These are phyloP conservation scores for Pseudomyrmex cubaensis DNA, from an alignment of 1,140 invertebrate genomes.

Conservation along the genomic window DNA sequence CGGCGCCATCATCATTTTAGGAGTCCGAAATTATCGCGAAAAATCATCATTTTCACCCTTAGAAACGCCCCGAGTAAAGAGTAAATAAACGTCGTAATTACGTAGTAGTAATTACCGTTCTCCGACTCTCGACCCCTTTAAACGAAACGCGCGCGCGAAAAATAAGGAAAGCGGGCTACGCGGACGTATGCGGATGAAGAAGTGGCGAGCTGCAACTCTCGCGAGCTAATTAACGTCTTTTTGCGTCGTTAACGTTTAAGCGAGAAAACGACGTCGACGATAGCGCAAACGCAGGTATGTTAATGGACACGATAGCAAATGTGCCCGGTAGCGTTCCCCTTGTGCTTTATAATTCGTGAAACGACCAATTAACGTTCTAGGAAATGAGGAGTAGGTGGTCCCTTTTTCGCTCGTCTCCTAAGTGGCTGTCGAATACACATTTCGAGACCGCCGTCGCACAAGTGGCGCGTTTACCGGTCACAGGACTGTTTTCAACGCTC, in stretches of 20 bases:
- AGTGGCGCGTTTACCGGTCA: slow-evolving; percentile 11
- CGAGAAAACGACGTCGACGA: slow-evolving; percentile 51
- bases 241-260: slow-evolving; percentile 68
- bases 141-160: slow-evolving; percentile 22
- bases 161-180: slow-evolving; percentile 64
- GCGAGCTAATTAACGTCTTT: slow-evolving; percentile 68
- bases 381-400: slow-evolving; percentile 68
- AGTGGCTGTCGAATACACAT: slow-evolving; percentile 1
- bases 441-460: slow-evolving; percentile 13
- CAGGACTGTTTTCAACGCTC: neutral
- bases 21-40: neutral
- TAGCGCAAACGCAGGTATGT: slow-evolving; percentile 65
- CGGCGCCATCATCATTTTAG: slow-evolving; percentile 7
- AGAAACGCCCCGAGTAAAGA: neutral
- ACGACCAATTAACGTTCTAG: slow-evolving; percentile 76
- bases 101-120: slow-evolving; percentile 52
- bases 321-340: slow-evolving; percentile 9
- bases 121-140: neutral
- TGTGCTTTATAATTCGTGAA: slow-evolving; percentile 74
- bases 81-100: slow-evolving; percentile 40
- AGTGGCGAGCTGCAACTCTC: slow-evolving; percentile 12
- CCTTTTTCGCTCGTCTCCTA: neutral
- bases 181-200: neutral
- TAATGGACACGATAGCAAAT: slow-evolving; percentile 73
- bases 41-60: slow-evolving; percentile 29